These are phyloP conservation scores for Pseudococcus viburni DNA, from an alignment of 2,888 invertebrate species.

Conservation along the genomic window DNA sequence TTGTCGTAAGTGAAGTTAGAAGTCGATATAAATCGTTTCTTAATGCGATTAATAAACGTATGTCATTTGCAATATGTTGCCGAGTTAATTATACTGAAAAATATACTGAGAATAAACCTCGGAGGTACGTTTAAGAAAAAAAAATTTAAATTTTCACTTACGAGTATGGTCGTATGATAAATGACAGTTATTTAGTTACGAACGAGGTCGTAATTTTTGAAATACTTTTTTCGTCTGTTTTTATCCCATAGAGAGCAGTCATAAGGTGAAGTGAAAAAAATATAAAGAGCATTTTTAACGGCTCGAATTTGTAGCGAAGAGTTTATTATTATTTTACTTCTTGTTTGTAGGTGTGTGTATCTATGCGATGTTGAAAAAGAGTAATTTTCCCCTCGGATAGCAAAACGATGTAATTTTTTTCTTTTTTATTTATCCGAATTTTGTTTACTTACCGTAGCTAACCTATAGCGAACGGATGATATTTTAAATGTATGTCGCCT, in stretches of 20 bases:
- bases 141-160: not conserved
- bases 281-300: not conserved
- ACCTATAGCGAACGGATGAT: not conserved
- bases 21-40: not conserved
- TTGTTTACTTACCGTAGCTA: not conserved
- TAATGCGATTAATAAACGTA: not conserved
- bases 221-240: not conserved
- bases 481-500: slow-evolving; percentile 19
- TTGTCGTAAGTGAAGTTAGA: not conserved
- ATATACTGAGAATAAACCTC: not conserved
- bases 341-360: not conserved
- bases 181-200: not conserved
- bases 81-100: not conserved
- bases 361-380: not conserved
- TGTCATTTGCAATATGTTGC: not conserved
- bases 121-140: not conserved
- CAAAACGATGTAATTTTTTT: slow-evolving; percentile 9
- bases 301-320: not conserved
- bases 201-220: slow-evolving; percentile 15
- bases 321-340: not conserved
- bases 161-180: not conserved
- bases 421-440: not conserved
- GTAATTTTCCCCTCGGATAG: slow-evolving; percentile 18
- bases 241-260: not conserved
- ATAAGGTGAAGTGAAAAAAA: not conserved